These are phyloP conservation scores for Collichthys lucidus DNA, from an alignment of 2,113 vertebrate genomes.

Conservation along the genomic window DNA sequence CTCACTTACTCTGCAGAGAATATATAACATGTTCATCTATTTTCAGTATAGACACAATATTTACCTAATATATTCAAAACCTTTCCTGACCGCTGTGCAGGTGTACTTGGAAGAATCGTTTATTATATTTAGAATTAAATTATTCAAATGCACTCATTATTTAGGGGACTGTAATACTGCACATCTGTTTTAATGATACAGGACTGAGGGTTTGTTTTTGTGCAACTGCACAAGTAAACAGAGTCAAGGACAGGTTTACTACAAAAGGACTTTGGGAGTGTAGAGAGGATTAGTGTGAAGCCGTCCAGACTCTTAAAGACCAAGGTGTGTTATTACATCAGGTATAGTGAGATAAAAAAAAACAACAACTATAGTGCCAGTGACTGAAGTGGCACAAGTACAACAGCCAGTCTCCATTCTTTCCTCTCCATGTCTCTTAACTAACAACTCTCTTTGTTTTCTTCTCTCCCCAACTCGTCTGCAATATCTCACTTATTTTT, in stretches of 20 bases:
- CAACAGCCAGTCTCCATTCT: conserved; percentile 20
- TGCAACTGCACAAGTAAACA: conserved; percentile 21
- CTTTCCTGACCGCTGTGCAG: background rate
- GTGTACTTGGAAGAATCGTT: background rate
- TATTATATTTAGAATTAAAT: background rate
- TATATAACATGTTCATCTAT: background rate
- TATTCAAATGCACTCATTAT: background rate
- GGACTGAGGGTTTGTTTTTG: conserved; percentile 6
- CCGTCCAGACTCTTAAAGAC: conserved; percentile 45
- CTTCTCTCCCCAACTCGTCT: conserved; percentile 59
- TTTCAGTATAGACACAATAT: background rate
- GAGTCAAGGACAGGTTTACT: conserved; percentile 35
- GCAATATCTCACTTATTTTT: conserved; percentile 43
- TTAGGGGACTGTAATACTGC: background rate
- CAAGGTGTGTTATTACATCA: conserved; percentile 28
- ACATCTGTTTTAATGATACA: background rate
- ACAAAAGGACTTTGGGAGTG: conserved; percentile 2
- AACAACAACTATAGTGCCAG: conserved; percentile 41
- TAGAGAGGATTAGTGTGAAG: conserved; percentile 41
- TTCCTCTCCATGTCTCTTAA: conserved; percentile 37
- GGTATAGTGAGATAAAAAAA: conserved; percentile 5
- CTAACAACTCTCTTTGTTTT: conserved; percentile 66
- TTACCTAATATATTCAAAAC: background rate
- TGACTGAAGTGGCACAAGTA: conserved; percentile 36
- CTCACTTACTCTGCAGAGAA: background rate